Evolutionary conservation across 2,888 invertebrate species (phyloP), one percentile per base, ranked within the genome.

Genomic region (Busseola fusca): DNA sequence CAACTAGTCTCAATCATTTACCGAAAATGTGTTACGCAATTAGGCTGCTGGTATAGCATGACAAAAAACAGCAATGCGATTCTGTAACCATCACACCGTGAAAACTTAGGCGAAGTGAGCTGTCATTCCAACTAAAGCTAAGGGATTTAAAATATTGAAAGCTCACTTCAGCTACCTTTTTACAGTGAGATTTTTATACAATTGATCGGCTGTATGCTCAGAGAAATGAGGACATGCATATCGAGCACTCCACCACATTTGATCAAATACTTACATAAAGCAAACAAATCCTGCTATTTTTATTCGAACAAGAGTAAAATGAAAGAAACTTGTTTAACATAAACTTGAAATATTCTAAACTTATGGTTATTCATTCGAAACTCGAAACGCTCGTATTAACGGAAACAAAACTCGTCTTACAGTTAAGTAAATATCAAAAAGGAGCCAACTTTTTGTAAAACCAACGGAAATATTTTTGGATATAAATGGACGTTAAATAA

Each of bases 351-450:
- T 72, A 40, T 50, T 6, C 2, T 54, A 4, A 54, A 59, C 16
- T 30, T 56, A 34, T 48, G 14, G 30, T 27, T 52, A 27, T 42
- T 64, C 40, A 30, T 52, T n/a, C 34, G 34, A 30, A 27, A 67
- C 34, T n/a, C 34, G 34, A 30, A 27, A 67, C 34, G 18, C n/a
- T 16, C 25, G 10, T 45, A 34, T 34, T 65, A 70, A 77, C 50
- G 57, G 78, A 63, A 63, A 58, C 14, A 5, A 59, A 76, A 78
- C 78, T 21, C 21, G 73, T 66, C 64, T 64, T n/a, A 66, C 73
- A 72, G 78, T 78, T 72, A 50, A 48, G 10, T 66, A 34, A 52
- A 7, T 12, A 54, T 50, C 14, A 27, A 37, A 21, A 62, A 59
- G 25, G n/a, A 37, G 5, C 12, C 16, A n/a, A n/a, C 2, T 68